Percentiles rank a stretch among this genome's conserved stretches.
phyloP scores from a whole-genome alignment of 2,113 vertebrate genomes.

The Grantiella picta region DNA sequence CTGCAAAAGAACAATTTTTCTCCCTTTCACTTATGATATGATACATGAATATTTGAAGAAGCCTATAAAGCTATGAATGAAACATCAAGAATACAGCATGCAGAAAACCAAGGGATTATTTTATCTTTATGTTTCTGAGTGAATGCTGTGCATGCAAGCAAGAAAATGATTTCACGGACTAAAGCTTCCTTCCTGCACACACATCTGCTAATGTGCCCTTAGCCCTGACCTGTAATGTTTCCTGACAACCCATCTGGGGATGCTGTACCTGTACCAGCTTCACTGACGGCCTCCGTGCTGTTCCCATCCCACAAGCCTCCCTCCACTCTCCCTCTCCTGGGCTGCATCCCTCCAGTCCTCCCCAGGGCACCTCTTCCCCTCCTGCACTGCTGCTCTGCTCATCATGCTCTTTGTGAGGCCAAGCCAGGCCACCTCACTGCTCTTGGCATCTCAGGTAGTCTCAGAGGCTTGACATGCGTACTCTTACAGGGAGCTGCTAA shows the following conservation, averaged over 20 bases:
- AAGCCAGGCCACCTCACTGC: background rate
- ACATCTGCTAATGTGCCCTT: background rate
- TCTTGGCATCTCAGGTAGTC: background rate
- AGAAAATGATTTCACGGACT: conserved; percentile 52
- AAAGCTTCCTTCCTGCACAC: conserved; percentile 35
- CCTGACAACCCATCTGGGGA: background rate
- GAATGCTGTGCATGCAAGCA: conserved; percentile 58
- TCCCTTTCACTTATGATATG: conserved; percentile 60
- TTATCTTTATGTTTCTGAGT: conserved; percentile 45
- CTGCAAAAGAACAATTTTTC: conserved; percentile 58
- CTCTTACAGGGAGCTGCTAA: background rate
- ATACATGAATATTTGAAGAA: conserved; percentile 64
- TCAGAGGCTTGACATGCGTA: background rate
- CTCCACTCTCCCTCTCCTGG: background rate
- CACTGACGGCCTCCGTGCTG: fast-evolving
- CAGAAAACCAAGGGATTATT: conserved; percentile 12
- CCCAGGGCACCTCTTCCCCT: background rate
- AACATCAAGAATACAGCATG: conserved; percentile 22
- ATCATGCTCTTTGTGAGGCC: background rate
- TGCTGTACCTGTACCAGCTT: background rate
- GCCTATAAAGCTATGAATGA: conserved; percentile 58
- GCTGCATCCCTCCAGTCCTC: background rate
- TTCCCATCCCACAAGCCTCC: background rate
- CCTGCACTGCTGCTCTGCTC: background rate
- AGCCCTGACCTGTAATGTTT: conserved; percentile 26